phyloP scores from a whole-genome alignment of 1,140 invertebrate species.

The Calliopsis andreniformis region DNA sequence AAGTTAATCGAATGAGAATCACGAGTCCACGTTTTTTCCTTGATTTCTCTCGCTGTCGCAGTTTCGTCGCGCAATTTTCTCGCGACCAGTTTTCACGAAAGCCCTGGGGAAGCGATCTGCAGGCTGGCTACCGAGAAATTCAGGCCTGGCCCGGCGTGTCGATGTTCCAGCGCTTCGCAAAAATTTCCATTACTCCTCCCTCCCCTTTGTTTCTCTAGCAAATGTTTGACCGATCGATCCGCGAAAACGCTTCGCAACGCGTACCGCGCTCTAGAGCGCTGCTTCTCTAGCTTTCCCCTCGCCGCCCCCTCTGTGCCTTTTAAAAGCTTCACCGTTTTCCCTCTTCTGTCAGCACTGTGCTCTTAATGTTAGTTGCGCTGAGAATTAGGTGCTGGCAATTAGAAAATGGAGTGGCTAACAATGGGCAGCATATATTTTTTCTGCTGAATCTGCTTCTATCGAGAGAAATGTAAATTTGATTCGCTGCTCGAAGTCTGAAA shows the following conservation, averaged over 20 bases:
- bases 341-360: no score
- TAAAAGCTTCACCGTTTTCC: no score
- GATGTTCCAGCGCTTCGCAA: slow-evolving; percentile 46
- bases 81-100: slow-evolving; percentile 20
- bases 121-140: slow-evolving; percentile 38
- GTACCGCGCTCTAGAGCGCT: neutral
- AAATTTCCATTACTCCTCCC: slow-evolving; percentile 58
- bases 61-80: slow-evolving; percentile 47
- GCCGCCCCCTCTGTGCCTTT: no score
- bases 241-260: slow-evolving; percentile 5
- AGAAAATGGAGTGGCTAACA: no score
- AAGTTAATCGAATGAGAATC: slow-evolving; percentile 43
- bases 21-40: neutral
- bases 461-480: no score
- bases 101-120: neutral
- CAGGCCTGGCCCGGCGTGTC: neutral
- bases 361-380: no score
- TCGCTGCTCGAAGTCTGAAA: no score
- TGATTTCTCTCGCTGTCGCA: slow-evolving; percentile 38
- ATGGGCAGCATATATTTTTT: no score
- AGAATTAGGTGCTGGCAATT: no score
- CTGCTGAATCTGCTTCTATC: no score
- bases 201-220: slow-evolving; percentile 41
- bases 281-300: no score
- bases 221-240: slow-evolving; percentile 48